phyloP scores from a whole-genome alignment of 2,797 vertebrate species.

The Distichodus sexfasciatus region DNA sequence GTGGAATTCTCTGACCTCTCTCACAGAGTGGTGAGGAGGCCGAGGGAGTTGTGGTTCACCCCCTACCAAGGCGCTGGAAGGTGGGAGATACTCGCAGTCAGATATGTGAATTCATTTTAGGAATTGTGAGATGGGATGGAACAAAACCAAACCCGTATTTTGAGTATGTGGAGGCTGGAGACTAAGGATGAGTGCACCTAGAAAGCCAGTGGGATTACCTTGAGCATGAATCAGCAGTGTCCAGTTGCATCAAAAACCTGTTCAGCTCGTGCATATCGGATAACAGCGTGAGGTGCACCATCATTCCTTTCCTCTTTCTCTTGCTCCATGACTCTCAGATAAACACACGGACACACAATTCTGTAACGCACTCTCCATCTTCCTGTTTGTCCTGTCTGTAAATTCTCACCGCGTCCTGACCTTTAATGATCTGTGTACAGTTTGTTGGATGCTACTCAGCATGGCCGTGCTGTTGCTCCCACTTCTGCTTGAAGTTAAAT shows the following conservation, averaged over 20 bases:
- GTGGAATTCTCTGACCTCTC: neutral
- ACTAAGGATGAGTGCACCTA: neutral
- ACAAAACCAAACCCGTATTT: too few species aligned
- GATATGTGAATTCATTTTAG: too few species aligned
- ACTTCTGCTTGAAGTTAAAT: neutral
- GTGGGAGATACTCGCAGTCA: neutral
- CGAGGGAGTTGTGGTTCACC: neutral
- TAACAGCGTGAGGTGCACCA: too few species aligned
- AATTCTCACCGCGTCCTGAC: neutral
- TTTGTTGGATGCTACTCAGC: neutral
- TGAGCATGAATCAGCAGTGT: neutral
- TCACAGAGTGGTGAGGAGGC: neutral
- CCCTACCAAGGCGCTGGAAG: neutral
- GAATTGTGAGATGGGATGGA: neutral
- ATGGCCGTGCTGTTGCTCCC: neutral
- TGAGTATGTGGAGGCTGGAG: neutral
- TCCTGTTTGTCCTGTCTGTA: neutral
- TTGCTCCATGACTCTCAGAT: too few species aligned
- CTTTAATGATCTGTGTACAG: neutral
- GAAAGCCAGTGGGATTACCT: neutral
- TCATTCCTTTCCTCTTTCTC: too few species aligned
- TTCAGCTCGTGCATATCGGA: neutral
- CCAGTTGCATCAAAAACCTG: neutral
- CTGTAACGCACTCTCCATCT: neutral
- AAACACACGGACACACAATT: neutral